A percentile compares a stretch with the other conserved stretches of the same genome.
Evolutionary conservation across 2,797 vertebrate genomes (phyloP).

Genomic region (Eutrigla gurnardus): DNA sequence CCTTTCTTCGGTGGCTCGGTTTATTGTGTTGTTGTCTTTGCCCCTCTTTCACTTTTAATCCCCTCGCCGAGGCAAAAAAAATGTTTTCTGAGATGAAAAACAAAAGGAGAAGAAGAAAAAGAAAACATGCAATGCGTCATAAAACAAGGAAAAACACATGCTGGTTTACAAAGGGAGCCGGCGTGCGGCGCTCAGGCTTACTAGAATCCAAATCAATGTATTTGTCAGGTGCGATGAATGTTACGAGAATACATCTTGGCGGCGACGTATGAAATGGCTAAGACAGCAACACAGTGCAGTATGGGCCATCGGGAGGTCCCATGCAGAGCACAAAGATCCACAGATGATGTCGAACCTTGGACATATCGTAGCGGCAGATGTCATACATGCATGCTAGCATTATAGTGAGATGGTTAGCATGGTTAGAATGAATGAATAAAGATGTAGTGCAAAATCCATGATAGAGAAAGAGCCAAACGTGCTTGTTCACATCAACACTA

Average conservation of each 20-base stretch:
- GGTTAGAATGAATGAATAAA: constrained; percentile 15
- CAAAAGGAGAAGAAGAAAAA: constrained; percentile 59
- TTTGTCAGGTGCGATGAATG: constrained; percentile 57
- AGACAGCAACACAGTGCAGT: not conserved
- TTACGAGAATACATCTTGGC: constrained; percentile 28
- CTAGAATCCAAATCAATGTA: constrained; percentile 49
- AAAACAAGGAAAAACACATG: constrained; percentile 52
- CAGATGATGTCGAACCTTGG: constrained; percentile 53
- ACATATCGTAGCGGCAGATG: constrained; percentile 22
- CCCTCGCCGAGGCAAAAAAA: constrained; percentile 73
- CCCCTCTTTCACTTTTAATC: constrained; percentile 81
- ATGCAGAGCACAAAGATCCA: constrained; percentile 27
- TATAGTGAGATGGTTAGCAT: constrained; percentile 12
- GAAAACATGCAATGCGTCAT: constrained; percentile 61
- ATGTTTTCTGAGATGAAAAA: constrained; percentile 71
- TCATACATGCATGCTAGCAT: constrained; percentile 15
- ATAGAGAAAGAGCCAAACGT: not conserved
- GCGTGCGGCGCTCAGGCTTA: constrained; percentile 46
- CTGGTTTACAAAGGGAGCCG: constrained; percentile 42
- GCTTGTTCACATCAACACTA: not conserved
- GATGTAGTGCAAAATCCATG: constrained; percentile 2
- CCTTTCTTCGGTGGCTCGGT: constrained; percentile 55
- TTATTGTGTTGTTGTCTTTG: constrained; percentile 77
- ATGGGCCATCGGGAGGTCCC: constrained; percentile 19
- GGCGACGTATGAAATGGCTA: constrained; percentile 19